Evolutionary conservation across 2,113 vertebrate genomes (phyloP), one percentile per base, ranked within the genome.

Genomic region (Sardina pilchardus): DNA sequence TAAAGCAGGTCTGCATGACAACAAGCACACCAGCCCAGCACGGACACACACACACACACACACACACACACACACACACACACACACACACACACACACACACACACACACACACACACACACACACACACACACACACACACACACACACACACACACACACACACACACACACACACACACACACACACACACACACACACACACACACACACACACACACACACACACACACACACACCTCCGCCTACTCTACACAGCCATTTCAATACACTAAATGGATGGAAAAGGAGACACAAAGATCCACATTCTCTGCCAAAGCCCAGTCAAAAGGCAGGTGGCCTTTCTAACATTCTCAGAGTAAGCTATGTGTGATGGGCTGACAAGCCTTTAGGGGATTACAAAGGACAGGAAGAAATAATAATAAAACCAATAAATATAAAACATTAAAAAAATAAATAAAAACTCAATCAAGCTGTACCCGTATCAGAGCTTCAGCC

Each of bases 1-100:
- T 88, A 85, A 85, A 88, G 50, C 86, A 82, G 43, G 71, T 50
- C 81, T 53, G 81, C 44, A 21, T 59, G 5, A 59, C 53, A 59
- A 24, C 53, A 48, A 43, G 10, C 39, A 14, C 81, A 82, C 24
- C 39, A 81, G 81, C 44, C 43, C 3, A 26, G 24, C 42, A 81
- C 81, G 30, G 43, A 44, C 81, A 47, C 24, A 45, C 43, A 30
- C 43, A 39, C 71, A 34, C 71, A 78, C 71, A 34, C 26, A 17
- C 71, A 78, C n/a, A 24, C 24, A 34, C 67, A 75, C 6, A 26
- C 67, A 50, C 48, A 44, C 44, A 44, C 44, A 44, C 44, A 44
- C 44, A 44, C 44, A 44, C 44, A 44, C 44, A 44, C 44, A 44
- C 44, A 44, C 44, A 44, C 44, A 44, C 44, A 44, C 44, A 44